phyloP scores from a whole-genome alignment of 2,113 vertebrate species.

The Corvus moneduloides region DNA sequence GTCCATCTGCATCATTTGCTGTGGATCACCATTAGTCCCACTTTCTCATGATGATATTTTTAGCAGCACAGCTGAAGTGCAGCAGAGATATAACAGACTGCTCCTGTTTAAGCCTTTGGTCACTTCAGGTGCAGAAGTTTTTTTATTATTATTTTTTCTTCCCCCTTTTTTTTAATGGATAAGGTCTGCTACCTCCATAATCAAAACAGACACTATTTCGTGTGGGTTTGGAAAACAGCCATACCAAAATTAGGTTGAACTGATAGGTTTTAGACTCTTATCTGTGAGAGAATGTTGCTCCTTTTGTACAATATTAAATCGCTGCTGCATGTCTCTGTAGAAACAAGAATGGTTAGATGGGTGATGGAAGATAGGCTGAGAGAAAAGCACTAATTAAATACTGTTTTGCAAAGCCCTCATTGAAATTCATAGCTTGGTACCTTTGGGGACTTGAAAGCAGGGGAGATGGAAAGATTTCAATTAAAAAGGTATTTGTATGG shows the following conservation, averaged over 20 bases:
- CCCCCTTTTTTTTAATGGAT: background rate
- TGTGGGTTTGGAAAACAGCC: background rate
- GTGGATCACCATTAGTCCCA: background rate
- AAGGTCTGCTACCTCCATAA: background rate
- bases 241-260: background rate
- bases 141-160: background rate
- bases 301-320: conserved; percentile 13
- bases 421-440: conserved; percentile 86
- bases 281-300: conserved; percentile 9
- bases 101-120: background rate
- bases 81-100: background rate
- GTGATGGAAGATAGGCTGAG: conserved; percentile 59
- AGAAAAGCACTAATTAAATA: conserved; percentile 76
- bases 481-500: conserved; percentile 82
- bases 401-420: conserved; percentile 77
- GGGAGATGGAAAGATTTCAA: conserved; percentile 75
- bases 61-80: background rate
- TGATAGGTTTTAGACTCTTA: background rate
- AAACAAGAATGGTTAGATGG: conserved; percentile 28
- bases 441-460: conserved; percentile 70
- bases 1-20: background rate
- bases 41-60: background rate
- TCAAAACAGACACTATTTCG: background rate
- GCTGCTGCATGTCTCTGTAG: background rate
- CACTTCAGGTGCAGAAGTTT: background rate